phyloP scores from a whole-genome alignment of 2,113 vertebrate species.

The Xiphias gladius region DNA sequence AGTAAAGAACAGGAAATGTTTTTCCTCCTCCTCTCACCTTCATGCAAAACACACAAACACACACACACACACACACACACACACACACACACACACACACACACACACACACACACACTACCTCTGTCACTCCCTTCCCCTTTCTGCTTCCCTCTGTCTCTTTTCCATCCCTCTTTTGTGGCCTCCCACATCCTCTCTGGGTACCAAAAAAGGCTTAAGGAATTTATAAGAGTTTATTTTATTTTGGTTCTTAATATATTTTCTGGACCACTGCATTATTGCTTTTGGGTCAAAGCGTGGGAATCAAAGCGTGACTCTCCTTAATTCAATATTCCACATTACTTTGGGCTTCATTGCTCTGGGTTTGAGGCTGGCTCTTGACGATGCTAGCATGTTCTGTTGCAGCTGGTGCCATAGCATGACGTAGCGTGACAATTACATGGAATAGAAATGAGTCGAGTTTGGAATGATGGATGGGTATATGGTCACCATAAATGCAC shows the following conservation, averaged over 20 bases:
- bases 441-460: too few species aligned
- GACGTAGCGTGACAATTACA: neutral
- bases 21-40: constrained; percentile 66
- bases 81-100: neutral
- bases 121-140: constrained; percentile 36
- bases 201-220: constrained; percentile 49
- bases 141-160: constrained; percentile 17
- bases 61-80: constrained; percentile 1
- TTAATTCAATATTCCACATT: constrained; percentile 27
- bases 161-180: constrained; percentile 19
- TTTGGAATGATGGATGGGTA: neutral
- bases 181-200: constrained; percentile 55
- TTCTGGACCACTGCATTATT: constrained; percentile 51
- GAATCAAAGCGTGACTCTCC: constrained; percentile 27
- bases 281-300: constrained; percentile 51
- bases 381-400: neutral
- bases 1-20: constrained; percentile 80
- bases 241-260: constrained; percentile 62
- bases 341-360: constrained; percentile 5
- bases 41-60: neutral
- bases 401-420: neutral
- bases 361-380: neutral
- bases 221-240: constrained; percentile 62
- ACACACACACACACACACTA: neutral
- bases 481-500: neutral